Conservation (phyloP, 2,888 invertebrate species). For the Meloe dianella region DNA sequence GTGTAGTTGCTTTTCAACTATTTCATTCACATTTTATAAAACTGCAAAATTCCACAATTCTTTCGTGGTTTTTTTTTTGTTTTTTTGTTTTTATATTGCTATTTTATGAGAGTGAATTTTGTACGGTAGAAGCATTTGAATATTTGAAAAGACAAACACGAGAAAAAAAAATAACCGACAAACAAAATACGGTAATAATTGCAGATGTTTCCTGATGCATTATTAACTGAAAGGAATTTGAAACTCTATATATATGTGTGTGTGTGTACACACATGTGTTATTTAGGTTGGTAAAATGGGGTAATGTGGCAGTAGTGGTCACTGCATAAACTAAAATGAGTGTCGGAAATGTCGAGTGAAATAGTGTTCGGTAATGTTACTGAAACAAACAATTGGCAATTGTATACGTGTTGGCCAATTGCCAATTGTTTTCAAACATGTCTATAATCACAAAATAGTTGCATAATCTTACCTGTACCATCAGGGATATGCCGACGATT, state of each 20-base stretch:
- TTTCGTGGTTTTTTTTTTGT: background rate
- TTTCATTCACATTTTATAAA: background rate
- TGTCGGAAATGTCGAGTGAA: constrained; percentile 31
- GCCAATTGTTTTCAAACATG: background rate
- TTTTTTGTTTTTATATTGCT: background rate
- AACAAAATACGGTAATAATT: constrained; percentile 1
- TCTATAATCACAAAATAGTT: background rate
- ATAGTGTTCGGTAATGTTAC: constrained; percentile 1
- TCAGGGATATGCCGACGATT: constrained; percentile 90
- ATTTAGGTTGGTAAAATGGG: constrained; percentile 25
- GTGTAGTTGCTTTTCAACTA: background rate
- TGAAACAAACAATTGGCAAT: constrained; percentile 7
- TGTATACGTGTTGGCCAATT: background rate
- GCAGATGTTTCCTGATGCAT: constrained; percentile 5
- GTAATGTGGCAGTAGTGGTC: constrained; percentile 21
- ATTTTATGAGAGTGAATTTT: no score
- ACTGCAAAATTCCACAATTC: background rate
- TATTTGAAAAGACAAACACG: background rate
- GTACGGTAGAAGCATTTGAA: background rate
- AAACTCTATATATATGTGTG: constrained; percentile 15
- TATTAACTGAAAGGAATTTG: constrained; percentile 32
- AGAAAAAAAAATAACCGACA: background rate
- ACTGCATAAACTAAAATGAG: constrained; percentile 48
- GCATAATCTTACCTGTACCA: constrained; percentile 80
- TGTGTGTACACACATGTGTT: background rate